Base-by-base conservation (phyloP, 1,140 invertebrate genomes). In the Macrosteles quadrilineatus region DNA sequence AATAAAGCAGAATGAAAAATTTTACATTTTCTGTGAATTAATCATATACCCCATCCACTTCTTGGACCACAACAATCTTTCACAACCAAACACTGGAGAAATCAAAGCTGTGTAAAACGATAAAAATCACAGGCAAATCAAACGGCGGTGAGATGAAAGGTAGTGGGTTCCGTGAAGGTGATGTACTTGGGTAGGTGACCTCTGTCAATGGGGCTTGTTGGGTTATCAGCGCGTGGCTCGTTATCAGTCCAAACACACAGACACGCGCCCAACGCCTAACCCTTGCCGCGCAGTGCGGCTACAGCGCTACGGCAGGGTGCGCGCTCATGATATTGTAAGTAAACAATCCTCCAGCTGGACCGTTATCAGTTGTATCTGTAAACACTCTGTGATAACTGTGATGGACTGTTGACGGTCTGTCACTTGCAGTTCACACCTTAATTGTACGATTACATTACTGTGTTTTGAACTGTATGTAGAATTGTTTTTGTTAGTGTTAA, bases 201-300 rank as follows among this genome's bases (percentile, higher is more conserved):
- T n/a, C 47, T 4, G 14, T 50, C 4, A 50, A 50, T 50, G 47
- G 47, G n/a, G 47, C 47, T 50, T 50, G 47, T 50, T 50, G 47
- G 14, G 14, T 50, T 50, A 50, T 50, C 47, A 50, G 47, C 47
- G 47, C 21, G 47, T 50, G 47, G 47, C 47, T 17, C 14, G 47
- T 50, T 50, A 50, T 50, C 47, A 50, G 47, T 50, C 4, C 47
- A 50, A 50, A 50, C 47, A 50, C 6, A 50, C 14, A 50, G 47
- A 50, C 47, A 19, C 6, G n/a, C 47, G 47, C 6, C 6, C 21
- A 17, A 4, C 47, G 47, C 47, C 47, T 50, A 17, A 21, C 47
- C 14, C 47, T 21, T 50, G 14, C 17, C 47, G 32, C 32, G 32
- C 32, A 36, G 32, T 36, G 32, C 32, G 32, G n/a, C n/a, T n/a